A percentile compares a stretch with the other conserved stretches of the same genome.
phyloP scores from a whole-genome alignment of 2,113 vertebrate genomes.

The Okapia johnstoni region DNA sequence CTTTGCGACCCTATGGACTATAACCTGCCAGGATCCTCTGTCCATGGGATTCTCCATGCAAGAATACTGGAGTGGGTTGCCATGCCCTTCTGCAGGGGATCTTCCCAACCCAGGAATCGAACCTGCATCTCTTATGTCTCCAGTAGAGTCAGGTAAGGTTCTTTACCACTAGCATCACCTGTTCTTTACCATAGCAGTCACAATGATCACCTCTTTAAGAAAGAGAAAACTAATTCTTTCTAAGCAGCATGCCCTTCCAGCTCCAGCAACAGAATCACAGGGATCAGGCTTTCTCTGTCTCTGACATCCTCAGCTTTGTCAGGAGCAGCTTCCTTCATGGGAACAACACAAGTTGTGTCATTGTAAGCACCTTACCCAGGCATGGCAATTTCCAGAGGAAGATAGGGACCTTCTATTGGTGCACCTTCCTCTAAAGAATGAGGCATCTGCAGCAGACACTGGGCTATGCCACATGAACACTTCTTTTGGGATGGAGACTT shows the following conservation, averaged over 20 bases:
- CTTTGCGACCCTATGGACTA: neutral
- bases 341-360: rapidly evolving
- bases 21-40: neutral
- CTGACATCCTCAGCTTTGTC: neutral
- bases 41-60: neutral
- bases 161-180: neutral
- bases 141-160: neutral
- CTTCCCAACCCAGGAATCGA: rapidly evolving
- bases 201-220: neutral
- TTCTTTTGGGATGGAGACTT: neutral
- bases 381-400: neutral
- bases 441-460: rapidly evolving
- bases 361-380: neutral
- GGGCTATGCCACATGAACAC: rapidly evolving
- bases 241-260: neutral
- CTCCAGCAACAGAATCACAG: neutral
- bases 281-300: too few relatives aligned
- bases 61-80: neutral
- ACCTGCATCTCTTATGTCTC: neutral
- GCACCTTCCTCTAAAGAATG: rapidly evolving
- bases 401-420: too few relatives aligned
- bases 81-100: neutral
- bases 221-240: neutral
- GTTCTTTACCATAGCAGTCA: neutral
- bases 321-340: too few relatives aligned